These are phyloP conservation scores for Sinocyclocheilus maitianheensis DNA, from an alignment of 2,113 vertebrate species.

Conservation along the genomic window DNA sequence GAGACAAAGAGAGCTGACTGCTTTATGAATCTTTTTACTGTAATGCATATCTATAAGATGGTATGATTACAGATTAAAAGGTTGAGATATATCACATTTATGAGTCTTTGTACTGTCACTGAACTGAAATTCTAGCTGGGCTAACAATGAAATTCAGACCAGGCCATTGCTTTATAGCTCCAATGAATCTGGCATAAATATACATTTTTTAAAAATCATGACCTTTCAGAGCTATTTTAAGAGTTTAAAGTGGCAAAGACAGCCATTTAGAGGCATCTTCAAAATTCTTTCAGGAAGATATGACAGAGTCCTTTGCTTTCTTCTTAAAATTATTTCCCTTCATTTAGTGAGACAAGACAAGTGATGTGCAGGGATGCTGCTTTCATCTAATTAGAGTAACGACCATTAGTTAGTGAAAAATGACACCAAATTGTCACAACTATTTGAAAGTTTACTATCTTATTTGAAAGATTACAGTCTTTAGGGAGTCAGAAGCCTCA, in stretches of 20 bases:
- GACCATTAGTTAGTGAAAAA: neutral
- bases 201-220: neutral
- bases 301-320: neutral
- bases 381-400: constrained; percentile 27
- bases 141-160: constrained; percentile 2
- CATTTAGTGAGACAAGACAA: neutral
- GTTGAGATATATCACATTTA: constrained; percentile 27
- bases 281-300: neutral
- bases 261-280: neutral
- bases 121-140: neutral
- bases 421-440: constrained; percentile 7
- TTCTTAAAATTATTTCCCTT: neutral
- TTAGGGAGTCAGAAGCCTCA: neutral
- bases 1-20: neutral
- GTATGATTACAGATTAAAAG: constrained; percentile 16
- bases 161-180: neutral
- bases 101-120: neutral
- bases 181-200: constrained; percentile 4
- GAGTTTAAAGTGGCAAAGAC: neutral
- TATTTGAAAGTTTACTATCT: constrained; percentile 13
- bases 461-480: constrained; percentile 17
- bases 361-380: neutral
- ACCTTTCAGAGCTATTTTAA: constrained; percentile 15
- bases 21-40: constrained; percentile 12
- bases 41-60: constrained; percentile 8